These are phyloP conservation scores for Notolabrus celidotus DNA, from an alignment of 2,797 vertebrate genomes.

Conservation along the genomic window DNA sequence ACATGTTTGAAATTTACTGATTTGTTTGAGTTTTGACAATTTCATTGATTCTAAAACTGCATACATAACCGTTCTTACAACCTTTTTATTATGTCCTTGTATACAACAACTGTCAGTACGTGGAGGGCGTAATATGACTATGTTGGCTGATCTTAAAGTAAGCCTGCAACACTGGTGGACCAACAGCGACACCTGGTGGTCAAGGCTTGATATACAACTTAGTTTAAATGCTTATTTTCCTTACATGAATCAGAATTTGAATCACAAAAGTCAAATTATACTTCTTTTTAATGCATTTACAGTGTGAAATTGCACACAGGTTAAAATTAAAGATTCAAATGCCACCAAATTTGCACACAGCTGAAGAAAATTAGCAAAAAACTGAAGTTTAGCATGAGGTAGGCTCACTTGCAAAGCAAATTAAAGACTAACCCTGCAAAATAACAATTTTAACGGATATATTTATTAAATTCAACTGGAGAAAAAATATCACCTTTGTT, in stretches of 20 bases:
- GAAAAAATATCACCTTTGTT: too few species aligned
- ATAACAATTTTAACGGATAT: too few species aligned
- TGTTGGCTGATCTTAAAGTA: not conserved
- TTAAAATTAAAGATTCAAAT: not conserved
- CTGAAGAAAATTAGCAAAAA: not conserved
- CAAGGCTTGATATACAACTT: not conserved
- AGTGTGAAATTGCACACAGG: not conserved
- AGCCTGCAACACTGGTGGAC: not conserved
- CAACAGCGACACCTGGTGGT: constrained; percentile 60
- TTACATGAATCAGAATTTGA: not conserved
- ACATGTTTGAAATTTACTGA: not conserved
- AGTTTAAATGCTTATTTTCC: not conserved
- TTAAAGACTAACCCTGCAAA: too few species aligned
- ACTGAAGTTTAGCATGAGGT: not conserved
- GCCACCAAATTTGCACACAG: not conserved
- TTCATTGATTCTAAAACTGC: not conserved
- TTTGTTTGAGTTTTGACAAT: not conserved
- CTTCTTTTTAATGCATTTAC: not conserved
- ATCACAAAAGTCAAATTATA: not conserved
- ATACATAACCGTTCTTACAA: not conserved
- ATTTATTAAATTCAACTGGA: too few species aligned
- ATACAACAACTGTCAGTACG: not conserved
- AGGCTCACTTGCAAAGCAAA: too few species aligned
- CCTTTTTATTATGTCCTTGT: not conserved
- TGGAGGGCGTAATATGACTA: not conserved